Evolutionary conservation across 2,113 vertebrate species (phyloP), one percentile per base, ranked within the genome.

Genomic region (Cyphomyrus plagiostoma): DNA sequence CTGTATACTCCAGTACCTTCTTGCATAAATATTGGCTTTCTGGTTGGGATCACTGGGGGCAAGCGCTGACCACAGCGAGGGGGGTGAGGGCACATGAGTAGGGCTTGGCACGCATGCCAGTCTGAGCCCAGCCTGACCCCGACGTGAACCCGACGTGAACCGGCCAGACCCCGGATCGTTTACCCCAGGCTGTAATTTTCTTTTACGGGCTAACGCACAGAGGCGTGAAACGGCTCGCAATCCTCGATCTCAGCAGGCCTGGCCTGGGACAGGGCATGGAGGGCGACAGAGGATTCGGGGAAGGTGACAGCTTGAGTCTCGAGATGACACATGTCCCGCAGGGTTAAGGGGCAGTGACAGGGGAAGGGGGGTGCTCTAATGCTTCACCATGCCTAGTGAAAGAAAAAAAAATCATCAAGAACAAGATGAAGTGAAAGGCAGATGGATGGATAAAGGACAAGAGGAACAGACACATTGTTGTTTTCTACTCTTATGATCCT

Each of bases 171-270:
- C 92, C 93, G 91, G 96, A 97, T 96, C 95, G 90, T 94, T 96
- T 95, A 95, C 96, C 94, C 94, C 91, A 90, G 93, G 94, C 92
- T 92, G 90, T 95, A 95, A 95, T 94, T 95, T 94, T 93, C 94
- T 95, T 48, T 84, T 95, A 96, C 96, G 92, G 96, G 93, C 95
- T 95, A 96, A 94, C 92, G 94, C 96, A 97, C 88, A 90, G 95
- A 97, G 96, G 96, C 94, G 94, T 97, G 96, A 97, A 97, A 96
- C 95, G 96, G 94, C 94, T 95, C 94, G 93, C 95, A 97, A 96
- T 97, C 96, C 95, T 97, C 96, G 95, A 95, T 96, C 96, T 95
- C 96, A 97, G 96, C 95, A 92, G 95, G 95, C 94, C 93, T 94
- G 93, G 95, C 92, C 94, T 95, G 96, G 94, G 91, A 95, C 94